phyloP scores from a whole-genome alignment of 2,888 invertebrate genomes.

The Carterocephalus palaemon region DNA sequence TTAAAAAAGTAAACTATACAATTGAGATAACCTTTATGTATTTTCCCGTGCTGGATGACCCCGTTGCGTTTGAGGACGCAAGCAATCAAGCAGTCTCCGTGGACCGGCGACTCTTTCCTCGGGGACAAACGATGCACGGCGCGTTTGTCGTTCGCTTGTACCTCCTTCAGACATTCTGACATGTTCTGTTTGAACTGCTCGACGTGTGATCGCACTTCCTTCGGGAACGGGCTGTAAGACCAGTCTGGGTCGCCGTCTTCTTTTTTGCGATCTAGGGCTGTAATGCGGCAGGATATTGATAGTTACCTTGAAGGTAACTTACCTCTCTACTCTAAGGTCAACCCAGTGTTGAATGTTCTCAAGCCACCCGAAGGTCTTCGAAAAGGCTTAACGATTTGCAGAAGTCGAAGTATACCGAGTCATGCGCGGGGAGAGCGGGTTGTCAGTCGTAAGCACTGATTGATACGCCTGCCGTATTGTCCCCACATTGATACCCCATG shows the following conservation, averaged over 20 bases:
- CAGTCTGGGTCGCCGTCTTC: constrained; percentile 51
- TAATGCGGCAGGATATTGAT: no score
- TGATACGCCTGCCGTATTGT: no score
- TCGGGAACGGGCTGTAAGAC: constrained; percentile 76
- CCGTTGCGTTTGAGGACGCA: constrained; percentile 66
- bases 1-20: no score
- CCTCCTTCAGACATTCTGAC: constrained; percentile 66
- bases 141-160: constrained; percentile 53
- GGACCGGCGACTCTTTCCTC: constrained; percentile 58
- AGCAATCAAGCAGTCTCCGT: constrained; percentile 67
- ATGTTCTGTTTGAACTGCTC: constrained; percentile 63
- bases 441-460: no score
- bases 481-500: no score
- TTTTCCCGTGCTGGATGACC: constrained; percentile 59
- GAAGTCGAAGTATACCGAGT: no score
- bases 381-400: no score
- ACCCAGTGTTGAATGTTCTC: no score
- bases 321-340: no score
- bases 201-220: constrained; percentile 51
- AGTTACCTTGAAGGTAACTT: no score
- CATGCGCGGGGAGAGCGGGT: no score
- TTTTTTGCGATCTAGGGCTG: constrained; percentile 1
- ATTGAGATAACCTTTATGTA: constrained; percentile 53
- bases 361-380: no score
- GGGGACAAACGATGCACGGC: constrained; percentile 57